Evolutionary conservation across 2,888 invertebrate species (phyloP).

Genomic region (Nomada fucata): DNA sequence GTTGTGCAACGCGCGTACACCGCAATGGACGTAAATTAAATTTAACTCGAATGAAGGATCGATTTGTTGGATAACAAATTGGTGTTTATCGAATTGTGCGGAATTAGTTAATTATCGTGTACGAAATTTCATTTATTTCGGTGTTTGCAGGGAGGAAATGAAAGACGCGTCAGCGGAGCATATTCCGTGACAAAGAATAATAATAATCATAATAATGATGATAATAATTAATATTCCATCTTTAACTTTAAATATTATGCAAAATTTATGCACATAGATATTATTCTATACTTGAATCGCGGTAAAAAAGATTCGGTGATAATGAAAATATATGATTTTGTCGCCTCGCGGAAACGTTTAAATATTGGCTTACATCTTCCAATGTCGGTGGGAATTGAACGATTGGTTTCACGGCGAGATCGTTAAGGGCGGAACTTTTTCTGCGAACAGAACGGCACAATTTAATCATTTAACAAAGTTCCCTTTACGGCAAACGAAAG

Average conservation of each 20-base stretch:
- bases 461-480: not conserved
- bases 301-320: no score
- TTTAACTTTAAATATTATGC: not conserved
- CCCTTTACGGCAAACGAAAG: not conserved
- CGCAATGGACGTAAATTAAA: no score
- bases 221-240: no score
- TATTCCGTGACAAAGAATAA: no score
- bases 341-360: not conserved
- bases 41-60: not conserved
- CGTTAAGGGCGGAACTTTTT: slow-evolving; percentile 89
- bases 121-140: no score
- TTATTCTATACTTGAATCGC: no score
- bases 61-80: not conserved
- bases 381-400: slow-evolving; percentile 93
- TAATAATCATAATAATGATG: no score
- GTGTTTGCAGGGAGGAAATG: no score
- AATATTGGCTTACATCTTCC: slow-evolving; percentile 88
- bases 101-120: not conserved
- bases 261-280: not conserved
- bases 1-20: no score
- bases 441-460: slow-evolving; percentile 83
- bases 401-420: slow-evolving; percentile 95
- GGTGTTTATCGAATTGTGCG: not conserved
- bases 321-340: no score
- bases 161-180: no score